A percentile compares a stretch with the other conserved stretches of the same genome.
phyloP scores from a whole-genome alignment of 2,113 vertebrate genomes.

The Seriola dumerili region DNA sequence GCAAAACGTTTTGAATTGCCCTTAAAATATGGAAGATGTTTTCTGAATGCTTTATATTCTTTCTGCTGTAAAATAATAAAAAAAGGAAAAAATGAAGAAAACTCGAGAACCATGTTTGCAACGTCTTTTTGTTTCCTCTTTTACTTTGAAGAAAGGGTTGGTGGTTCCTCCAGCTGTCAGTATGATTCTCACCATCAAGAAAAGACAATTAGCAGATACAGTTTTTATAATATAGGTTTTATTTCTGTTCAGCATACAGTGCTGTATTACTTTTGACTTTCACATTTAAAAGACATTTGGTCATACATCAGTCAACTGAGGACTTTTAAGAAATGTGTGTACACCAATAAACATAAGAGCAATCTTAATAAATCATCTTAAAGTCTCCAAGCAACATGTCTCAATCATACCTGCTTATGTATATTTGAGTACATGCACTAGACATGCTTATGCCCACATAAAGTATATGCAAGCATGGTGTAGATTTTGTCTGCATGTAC shows the following conservation, averaged over 20 bases:
- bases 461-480: conserved; percentile 23
- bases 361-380: conserved; percentile 30
- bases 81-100: conserved; percentile 93
- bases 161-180: not conserved
- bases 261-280: conserved; percentile 20
- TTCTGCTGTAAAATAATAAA: conserved; percentile 99
- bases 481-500: conserved; percentile 23
- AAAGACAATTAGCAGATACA: conserved; percentile 3
- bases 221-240: conserved; percentile 54
- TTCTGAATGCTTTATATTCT: conserved; percentile 99
- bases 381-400: conserved; percentile 15
- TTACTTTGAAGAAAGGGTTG: conserved; percentile 4
- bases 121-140: conserved; percentile 64
- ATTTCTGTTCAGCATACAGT: conserved; percentile 51
- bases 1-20: conserved; percentile 99
- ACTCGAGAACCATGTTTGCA: conserved; percentile 78
- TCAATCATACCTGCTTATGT: conserved; percentile 33
- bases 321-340: conserved; percentile 30
- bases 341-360: conserved; percentile 18
- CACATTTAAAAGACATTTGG: conserved; percentile 29
- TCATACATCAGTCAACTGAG: conserved; percentile 20
- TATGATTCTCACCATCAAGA: conserved; percentile 8
- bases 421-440: conserved; percentile 30
- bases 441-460: conserved; percentile 7
- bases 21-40: conserved; percentile 99